These are phyloP conservation scores for Pholis gunnellus DNA, from an alignment of 2,113 vertebrate genomes.

Conservation along the genomic window DNA sequence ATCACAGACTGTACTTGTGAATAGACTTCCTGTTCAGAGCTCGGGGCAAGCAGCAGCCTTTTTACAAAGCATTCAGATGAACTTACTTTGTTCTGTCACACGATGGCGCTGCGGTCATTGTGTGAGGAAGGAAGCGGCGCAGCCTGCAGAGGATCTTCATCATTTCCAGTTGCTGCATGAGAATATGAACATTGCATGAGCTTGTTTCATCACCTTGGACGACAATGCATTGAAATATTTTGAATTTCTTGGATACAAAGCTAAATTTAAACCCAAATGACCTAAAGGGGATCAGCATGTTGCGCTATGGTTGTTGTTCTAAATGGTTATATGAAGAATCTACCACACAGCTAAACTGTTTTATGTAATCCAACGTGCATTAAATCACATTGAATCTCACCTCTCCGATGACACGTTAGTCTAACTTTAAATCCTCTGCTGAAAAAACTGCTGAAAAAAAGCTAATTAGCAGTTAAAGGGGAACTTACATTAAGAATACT, in stretches of 20 bases:
- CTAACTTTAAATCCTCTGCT: no score
- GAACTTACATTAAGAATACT: not conserved
- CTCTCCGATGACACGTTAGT: not conserved
- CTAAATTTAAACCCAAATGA: not conserved
- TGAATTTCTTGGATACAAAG: not conserved
- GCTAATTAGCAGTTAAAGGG: not conserved
- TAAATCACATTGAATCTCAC: not conserved
- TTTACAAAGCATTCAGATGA: slow-evolving; percentile 2
- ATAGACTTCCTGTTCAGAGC: slow-evolving; percentile 7
- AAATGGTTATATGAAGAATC: no score
- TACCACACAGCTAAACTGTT: no score
- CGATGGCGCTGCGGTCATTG: slow-evolving; percentile 69
- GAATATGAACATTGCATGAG: not conserved
- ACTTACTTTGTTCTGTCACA: slow-evolving; percentile 53
- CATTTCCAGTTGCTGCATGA: not conserved
- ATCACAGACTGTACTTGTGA: slow-evolving; percentile 22
- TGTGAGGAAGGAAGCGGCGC: not conserved
- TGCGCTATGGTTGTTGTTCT: not conserved
- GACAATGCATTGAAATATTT: not conserved
- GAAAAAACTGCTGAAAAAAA: no score
- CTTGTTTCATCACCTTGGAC: not conserved
- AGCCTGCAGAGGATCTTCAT: not conserved
- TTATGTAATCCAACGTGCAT: no score
- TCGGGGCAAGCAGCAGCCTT: not conserved
- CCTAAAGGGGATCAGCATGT: not conserved